Percentiles rank a stretch among this genome's conserved stretches.
These are phyloP conservation scores for Tetramorium simillimum DNA, from an alignment of 1,140 invertebrate species.

Conservation along the genomic window DNA sequence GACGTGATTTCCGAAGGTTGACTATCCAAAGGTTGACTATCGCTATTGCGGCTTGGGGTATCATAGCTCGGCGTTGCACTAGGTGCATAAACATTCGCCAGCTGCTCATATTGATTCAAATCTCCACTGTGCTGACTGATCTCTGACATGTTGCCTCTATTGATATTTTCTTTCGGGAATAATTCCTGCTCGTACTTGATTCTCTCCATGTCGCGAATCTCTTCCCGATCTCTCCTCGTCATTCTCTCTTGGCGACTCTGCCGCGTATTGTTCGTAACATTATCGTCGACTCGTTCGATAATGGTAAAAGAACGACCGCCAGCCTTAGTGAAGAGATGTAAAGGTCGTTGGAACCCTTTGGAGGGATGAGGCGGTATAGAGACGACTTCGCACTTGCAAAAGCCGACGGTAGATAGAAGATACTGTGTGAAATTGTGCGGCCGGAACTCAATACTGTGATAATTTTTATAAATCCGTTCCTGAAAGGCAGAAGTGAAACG, in stretches of 20 bases:
- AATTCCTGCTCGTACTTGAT: constrained; percentile 78
- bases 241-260: constrained; percentile 76
- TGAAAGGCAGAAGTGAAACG: constrained; percentile 83
- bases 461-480: constrained; percentile 95
- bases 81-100: constrained; percentile 87
- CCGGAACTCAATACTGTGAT: constrained; percentile 93
- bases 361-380: constrained; percentile 93
- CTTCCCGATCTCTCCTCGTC: constrained; percentile 80
- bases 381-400: constrained; percentile 94
- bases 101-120: constrained; percentile 83
- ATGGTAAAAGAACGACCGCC: constrained; percentile 85
- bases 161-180: constrained; percentile 72
- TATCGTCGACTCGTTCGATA: constrained; percentile 74
- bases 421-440: constrained; percentile 96
- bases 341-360: constrained; percentile 95
- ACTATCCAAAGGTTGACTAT: constrained; percentile 70
- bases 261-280: background rate
- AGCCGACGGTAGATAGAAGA: constrained; percentile 95
- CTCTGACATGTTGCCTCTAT: constrained; percentile 72
- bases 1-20: background rate
- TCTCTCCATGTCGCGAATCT: constrained; percentile 70
- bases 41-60: constrained; percentile 78
- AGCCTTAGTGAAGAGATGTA: constrained; percentile 94
- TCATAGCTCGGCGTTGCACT: constrained; percentile 86
- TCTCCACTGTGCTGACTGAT: constrained; percentile 81